Evolutionary conservation across 2,888 invertebrate species (phyloP).

Genomic region (Teleiodes luculella): DNA sequence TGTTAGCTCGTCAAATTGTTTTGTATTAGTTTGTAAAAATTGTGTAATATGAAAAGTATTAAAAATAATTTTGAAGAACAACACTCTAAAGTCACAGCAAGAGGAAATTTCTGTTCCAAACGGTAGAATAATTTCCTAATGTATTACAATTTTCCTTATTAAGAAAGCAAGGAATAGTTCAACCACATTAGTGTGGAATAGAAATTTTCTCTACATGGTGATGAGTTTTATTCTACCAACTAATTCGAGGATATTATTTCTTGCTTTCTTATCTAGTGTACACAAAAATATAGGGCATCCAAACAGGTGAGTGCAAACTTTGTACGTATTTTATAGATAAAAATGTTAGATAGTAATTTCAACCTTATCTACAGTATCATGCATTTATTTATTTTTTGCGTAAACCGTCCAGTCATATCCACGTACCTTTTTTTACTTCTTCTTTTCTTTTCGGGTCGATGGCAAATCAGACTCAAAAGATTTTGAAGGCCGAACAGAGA

Average conservation of each 20-base stretch:
- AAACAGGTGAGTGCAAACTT: slow-evolving; percentile 56
- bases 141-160: slow-evolving; percentile 30
- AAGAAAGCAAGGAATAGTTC: slow-evolving; percentile 70
- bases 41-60: slow-evolving; percentile 30
- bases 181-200: slow-evolving; percentile 56
- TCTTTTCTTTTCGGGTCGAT: too few species aligned
- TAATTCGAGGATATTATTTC: slow-evolving; percentile 52
- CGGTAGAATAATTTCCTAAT: slow-evolving; percentile 60
- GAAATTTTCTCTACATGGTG: slow-evolving; percentile 75
- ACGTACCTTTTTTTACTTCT: too few species aligned
- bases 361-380: too few species aligned
- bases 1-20: slow-evolving; percentile 39
- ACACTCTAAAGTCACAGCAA: slow-evolving; percentile 44
- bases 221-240: slow-evolving; percentile 53
- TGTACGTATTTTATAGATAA: slow-evolving; percentile 52
- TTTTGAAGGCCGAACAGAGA: too few species aligned
- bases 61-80: slow-evolving; percentile 26
- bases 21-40: slow-evolving; percentile 31
- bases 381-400: too few species aligned
- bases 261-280: slow-evolving; percentile 75
- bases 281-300: slow-evolving; percentile 57
- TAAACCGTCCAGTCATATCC: too few species aligned
- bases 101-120: slow-evolving; percentile 77
- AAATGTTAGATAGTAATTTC: too few species aligned
- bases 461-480: too few species aligned